Base-by-base conservation (phyloP, 2,113 vertebrate genomes). In the Serilophus lunatus region DNA sequence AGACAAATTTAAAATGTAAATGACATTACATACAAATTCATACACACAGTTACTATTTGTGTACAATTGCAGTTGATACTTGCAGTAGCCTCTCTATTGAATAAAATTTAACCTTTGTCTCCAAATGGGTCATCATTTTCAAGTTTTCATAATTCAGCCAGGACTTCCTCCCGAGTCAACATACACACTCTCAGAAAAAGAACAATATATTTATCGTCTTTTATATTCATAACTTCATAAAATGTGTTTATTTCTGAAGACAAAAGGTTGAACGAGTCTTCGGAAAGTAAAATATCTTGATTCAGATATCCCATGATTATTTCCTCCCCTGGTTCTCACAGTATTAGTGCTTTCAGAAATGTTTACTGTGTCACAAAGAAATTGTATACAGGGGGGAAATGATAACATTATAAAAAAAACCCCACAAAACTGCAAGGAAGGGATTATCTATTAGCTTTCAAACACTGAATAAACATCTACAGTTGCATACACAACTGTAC, bases 1-100 rank as follows among this genome's bases (percentile, higher is more conserved):
- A 68, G 51, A 60, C 42, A 44, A 61, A 60, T 96, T 95, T 89
- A 78, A 95, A 95, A 94, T 12, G 74, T 70, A 84, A 77, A 92
- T 92, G 1, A 14, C 20, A 22, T 45, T 60, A 82, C 4, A 53
- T 0, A 69, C 44, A 65, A 63, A 38, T 51, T 81, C 65, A 72
- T 66, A 47, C 15, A 56, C 49, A 28, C 29, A 76, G 69, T 38
- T 59, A 35, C n/a, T 82, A 56, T 22, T 25, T 3, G 2, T 42
- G 64, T 59, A 68, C 71, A 75, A 44, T 38, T 72, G 74, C n/a
- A 69, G 64, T 3, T 45, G 68, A 56, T 78, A 60, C 61, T 69
- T 91, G 12, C 61, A 51, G 78, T 36, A 49, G 49, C 53, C 61
- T 70, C 64, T 33, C 51, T 47, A 10, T 0, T 35, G 44, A 78